Percentiles rank a stretch among this genome's conserved stretches.
Evolutionary conservation across 1,140 invertebrate genomes (phyloP).

Genomic region (Ceratoteleas bidentatus): DNA sequence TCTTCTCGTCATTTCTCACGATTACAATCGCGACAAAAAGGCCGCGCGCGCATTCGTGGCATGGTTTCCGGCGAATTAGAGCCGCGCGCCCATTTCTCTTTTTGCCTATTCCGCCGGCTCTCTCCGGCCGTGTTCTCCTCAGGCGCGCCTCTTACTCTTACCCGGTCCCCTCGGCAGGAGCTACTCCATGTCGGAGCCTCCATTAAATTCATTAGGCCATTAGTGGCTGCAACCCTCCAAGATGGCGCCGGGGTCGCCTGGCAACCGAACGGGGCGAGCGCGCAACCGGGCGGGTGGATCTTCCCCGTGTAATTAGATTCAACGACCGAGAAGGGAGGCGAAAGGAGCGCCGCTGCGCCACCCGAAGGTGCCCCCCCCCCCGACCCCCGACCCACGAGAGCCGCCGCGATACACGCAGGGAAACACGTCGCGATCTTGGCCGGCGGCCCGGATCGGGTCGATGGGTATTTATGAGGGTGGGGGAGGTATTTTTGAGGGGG

Average conservation of each 20-base stretch:
- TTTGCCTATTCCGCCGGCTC: conserved; percentile 48
- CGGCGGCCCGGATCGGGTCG: too few species aligned
- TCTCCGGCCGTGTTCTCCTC: conserved; percentile 51
- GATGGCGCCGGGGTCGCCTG: conserved; percentile 80
- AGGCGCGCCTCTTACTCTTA: conserved; percentile 22
- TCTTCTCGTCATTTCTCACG: conserved; percentile 9
- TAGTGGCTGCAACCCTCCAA: conserved; percentile 82
- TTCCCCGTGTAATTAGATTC: conserved; percentile 74
- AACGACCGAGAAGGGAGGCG: conserved; percentile 69
- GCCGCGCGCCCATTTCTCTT: conserved; percentile 54
- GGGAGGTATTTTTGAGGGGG: too few species aligned
- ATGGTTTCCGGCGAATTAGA: conserved; percentile 60
- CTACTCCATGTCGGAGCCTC: conserved; percentile 78
- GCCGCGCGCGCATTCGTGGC: conserved; percentile 24
- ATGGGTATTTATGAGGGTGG: too few species aligned
- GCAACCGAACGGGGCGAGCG: conserved; percentile 74
- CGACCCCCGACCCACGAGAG: conserved; percentile 10
- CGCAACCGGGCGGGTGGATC: conserved; percentile 69
- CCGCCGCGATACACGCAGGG: conserved; percentile 52
- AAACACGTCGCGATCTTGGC: conserved; percentile 16
- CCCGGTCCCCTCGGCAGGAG: conserved; percentile 67
- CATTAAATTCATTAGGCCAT: conserved; percentile 83
- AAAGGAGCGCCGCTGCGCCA: conserved; percentile 50
- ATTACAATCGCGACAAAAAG: conserved; percentile 18
- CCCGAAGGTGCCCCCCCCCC: too few species aligned